Base-by-base conservation (phyloP, 1,140 invertebrate species). In the Scaptomyza graminum region DNA sequence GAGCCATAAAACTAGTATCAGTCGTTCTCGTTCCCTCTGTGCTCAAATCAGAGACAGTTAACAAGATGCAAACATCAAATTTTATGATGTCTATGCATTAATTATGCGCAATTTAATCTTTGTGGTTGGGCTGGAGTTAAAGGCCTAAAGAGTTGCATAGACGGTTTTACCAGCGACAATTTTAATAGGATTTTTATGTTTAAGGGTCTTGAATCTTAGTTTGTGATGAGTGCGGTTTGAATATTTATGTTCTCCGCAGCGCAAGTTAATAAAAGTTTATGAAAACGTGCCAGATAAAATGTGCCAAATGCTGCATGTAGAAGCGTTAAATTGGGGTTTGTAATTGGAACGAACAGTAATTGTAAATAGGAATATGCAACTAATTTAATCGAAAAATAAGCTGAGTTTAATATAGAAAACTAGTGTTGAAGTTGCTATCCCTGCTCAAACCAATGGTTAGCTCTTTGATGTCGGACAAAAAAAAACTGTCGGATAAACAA, bases 51-150 rank as follows among this genome's bases (percentile, higher is more conserved):
- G 47, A 70, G 74, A 85, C 62, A 47, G 54, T 84, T 85, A 70
- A 74, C 68, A 70, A 51, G 76, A 67, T 67, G 64, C 69, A 80
- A 80, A 81, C 81, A 77, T 76, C 81, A 81, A 60, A 67, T 63
- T 84, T 85, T 80, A 85, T 85, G 73, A 77, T 51, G 81, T 80
- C 81, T 85, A 67, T 62, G 81, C 80, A 51, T 69, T 79, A 84
- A 84, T 83, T 84, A 84, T 68, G 74, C 61, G 47, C 79, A 66
- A 72, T 67, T 82, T 82, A 76, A 22, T 22, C 18, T 22, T 46
- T 66, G 44, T 22, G 41, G 47, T 47, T 59, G 28, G 39, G 37
- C 8, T 50, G 15, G 37, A 61, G 54, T 41, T 64, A 22, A 22
- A 47, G 39, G n/a, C 34, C 41, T 25, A 37, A 52, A 22, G 34